Base-by-base conservation (phyloP, 1,140 invertebrate genomes). In the Colletes gigas region DNA sequence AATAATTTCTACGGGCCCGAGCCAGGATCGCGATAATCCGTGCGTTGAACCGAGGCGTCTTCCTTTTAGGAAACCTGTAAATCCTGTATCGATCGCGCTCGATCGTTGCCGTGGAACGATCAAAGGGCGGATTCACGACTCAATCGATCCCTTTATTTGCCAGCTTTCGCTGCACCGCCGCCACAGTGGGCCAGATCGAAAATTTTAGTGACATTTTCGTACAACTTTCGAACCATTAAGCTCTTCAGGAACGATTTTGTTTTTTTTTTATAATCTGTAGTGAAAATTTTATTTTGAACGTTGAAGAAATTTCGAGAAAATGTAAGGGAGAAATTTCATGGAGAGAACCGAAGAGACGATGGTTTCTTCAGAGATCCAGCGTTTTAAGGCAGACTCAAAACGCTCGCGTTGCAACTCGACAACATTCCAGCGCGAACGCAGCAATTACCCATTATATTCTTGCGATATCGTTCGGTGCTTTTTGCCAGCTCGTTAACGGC, bases 41-140 rank as follows among this genome's bases (percentile, higher is more conserved):
- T 44, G 52, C 73, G 63, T 83, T 74, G 63, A 83, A 78, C 76
- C 47, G 39, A 8, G n/a, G 7, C 67, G 47, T 78, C 47, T 63
- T 78, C 76, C 50, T 70, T 71, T 78, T 78, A 78, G 59, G 76
- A 78, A 78, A 78, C 76, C 70, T 78, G 76, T 78, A 72, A 71
- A 78, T 78, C 68, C 77, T 65, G 59, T 54, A 72, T 63, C 57
- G 59, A 54, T 4, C 60, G 12, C 17, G 21, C 8, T 19, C 41
- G 44, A 15, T 39, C 44, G 66, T 41, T 39, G 17, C 55, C 15
- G 1, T 4, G 55, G 14, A 77, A 70, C 72, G 47, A 30, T 44
- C 39, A n/a, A 21, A 30, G 65, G n/a, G 19, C 54, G 0, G 44
- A 21, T 14, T 59, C 30, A 47, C 14, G 12, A 17, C 9, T 39